These are phyloP conservation scores for Leptodactylus fallax DNA, from an alignment of 2,797 vertebrate genomes.

Conservation along the genomic window DNA sequence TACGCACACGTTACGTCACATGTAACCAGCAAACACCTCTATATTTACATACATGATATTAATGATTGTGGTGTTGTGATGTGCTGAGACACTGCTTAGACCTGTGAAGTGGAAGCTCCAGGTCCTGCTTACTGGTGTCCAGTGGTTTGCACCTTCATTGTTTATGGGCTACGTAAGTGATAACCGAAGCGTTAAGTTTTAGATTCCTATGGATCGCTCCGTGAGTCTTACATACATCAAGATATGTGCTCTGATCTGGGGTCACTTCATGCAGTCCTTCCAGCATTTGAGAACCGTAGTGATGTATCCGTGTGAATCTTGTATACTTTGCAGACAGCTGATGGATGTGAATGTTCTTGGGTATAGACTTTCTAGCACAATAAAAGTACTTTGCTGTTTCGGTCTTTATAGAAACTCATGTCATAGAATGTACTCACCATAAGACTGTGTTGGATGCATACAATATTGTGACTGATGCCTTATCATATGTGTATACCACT, in stretches of 20 bases:
- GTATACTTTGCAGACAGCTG: background rate
- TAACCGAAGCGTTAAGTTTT: background rate
- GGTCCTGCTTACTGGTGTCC: conserved; percentile 11
- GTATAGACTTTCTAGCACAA: conserved; percentile 13
- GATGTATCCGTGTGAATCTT: background rate
- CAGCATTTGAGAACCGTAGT: background rate
- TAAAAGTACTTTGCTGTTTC: conserved; percentile 2
- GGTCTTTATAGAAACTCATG: background rate
- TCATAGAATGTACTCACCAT: background rate
- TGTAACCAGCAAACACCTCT: conserved; percentile 25
- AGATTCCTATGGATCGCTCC: background rate
- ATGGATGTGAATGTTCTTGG: conserved; percentile 2
- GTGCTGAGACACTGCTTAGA: background rate
- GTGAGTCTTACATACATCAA: conserved; percentile 15
- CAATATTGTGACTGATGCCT: background rate
- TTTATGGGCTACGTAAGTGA: too few species aligned
- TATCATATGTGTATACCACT: background rate
- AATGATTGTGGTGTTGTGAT: conserved; percentile 10
- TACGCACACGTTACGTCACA: conserved; percentile 25
- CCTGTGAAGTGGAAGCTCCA: background rate
- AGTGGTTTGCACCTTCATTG: background rate
- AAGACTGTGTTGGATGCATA: background rate
- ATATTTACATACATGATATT: background rate
- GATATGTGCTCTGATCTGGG: background rate
- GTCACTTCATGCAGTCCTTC: background rate